These are phyloP conservation scores for Coregonus sp. DNA, from an alignment of 2,797 vertebrate genomes.

Conservation along the genomic window DNA sequence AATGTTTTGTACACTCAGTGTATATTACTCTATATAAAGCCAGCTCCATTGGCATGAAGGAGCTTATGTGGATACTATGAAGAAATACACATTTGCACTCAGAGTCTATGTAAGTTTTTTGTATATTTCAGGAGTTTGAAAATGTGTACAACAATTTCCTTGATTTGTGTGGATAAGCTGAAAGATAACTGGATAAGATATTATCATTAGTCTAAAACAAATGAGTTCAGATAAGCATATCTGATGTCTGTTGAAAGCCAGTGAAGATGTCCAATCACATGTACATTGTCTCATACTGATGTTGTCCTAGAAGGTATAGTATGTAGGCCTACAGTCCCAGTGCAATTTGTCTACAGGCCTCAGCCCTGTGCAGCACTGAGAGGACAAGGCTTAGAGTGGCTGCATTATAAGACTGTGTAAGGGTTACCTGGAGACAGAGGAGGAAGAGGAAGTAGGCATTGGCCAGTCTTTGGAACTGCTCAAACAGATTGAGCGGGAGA, in stretches of 20 bases:
- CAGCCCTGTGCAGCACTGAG: too few relatives aligned
- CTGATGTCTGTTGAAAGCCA: too few relatives aligned
- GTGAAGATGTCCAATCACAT: not conserved
- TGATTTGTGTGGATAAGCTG: not conserved
- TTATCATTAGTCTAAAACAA: too few relatives aligned
- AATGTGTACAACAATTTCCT: not conserved
- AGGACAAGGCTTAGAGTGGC: not conserved
- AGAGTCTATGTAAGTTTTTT: too few relatives aligned
- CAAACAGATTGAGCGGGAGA: slow-evolving; percentile 91
- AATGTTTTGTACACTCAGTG: too few relatives aligned
- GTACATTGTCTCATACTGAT: not conserved
- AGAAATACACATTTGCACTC: too few relatives aligned
- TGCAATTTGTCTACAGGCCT: not conserved
- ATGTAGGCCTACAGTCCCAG: not conserved
- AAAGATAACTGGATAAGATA: not conserved
- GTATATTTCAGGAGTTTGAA: too few relatives aligned
- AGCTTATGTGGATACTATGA: too few relatives aligned
- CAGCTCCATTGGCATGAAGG: too few relatives aligned
- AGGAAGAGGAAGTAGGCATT: slow-evolving; percentile 92
- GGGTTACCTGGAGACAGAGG: slow-evolving; percentile 85
- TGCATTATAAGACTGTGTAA: not conserved
- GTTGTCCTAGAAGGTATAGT: not conserved
- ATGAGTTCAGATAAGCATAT: too few relatives aligned
- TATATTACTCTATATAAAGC: too few relatives aligned
- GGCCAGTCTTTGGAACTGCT: slow-evolving; percentile 91